Evolutionary conservation across 2,113 vertebrate genomes (phyloP), one percentile per base, ranked within the genome.

Genomic region (Psophia crepitans): DNA sequence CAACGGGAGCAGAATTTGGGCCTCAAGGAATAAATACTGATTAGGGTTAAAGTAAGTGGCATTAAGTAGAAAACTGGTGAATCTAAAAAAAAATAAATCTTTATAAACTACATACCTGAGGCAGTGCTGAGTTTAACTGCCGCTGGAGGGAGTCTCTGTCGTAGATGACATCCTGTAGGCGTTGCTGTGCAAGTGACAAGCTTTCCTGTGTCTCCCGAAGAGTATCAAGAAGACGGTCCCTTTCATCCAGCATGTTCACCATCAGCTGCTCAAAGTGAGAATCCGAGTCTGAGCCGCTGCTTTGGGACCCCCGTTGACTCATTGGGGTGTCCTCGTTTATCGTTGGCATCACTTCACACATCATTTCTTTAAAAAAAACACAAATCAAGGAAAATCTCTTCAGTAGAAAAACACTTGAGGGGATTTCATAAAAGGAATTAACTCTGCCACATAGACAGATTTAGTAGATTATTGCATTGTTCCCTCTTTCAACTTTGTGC

Each of bases 271-370:
- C 99, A 92, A 99, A 99, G 97, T 99, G 99, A 49, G 99, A 99
- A 98, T 99, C 99, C 3, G 99, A 99, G 98, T 99, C 99, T 2
- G 99, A 99, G 97, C 98, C 98, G 23, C 99, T 99, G 98, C 99
- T 99, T 97, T 99, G 99, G 81, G 99, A 99, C 97, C 99, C 99
- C 91, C 99, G 98, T 97, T 99, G 99, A 96, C 98, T 99, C 98
- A 99, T 98, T 56, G 99, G 99, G 96, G 99, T 99, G 98, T 99
- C 99, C 99, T 99, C 99, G 2, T 99, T 99, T 98, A 99, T 99
- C 91, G 99, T 99, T 96, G 99, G 99, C 99, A 99, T 99, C 98
- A 99, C 99, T 98, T 99, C 99, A 96, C 99, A 99, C 99, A 99
- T 99, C 99, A 99, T 99, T 98, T 98, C 99, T 98, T 98, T 56